phyloP scores from a whole-genome alignment of 2,888 invertebrate genomes.

The Eupithecia exiguata region DNA sequence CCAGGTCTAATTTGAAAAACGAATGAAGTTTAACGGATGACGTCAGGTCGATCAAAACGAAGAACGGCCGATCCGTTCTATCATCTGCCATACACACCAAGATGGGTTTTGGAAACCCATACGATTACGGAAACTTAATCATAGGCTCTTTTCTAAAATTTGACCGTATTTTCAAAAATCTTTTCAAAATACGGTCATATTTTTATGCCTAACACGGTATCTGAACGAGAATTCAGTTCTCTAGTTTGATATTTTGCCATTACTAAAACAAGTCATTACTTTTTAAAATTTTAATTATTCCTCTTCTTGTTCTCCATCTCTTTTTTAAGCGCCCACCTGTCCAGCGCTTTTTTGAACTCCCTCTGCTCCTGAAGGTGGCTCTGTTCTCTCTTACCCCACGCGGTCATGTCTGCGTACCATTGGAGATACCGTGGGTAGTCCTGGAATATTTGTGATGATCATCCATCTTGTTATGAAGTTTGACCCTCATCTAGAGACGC shows the following conservation, averaged over 20 bases:
- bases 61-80: no score
- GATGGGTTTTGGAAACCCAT: not conserved
- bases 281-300: not conserved
- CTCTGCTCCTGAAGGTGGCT: constrained; percentile 55
- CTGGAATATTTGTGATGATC: constrained; percentile 46
- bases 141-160: not conserved
- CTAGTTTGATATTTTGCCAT: not conserved
- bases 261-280: not conserved
- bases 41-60: no score
- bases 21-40: no score
- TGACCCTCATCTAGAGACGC: not conserved
- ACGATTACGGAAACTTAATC: not conserved
- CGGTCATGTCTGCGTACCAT: constrained; percentile 67
- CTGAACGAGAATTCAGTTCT: no score
- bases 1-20: no score
- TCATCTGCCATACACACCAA: no score
- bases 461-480: not conserved
- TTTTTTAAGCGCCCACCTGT: constrained; percentile 53
- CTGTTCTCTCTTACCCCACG: constrained; percentile 61
- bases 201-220: no score
- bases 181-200: not conserved
- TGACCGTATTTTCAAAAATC: not conserved
- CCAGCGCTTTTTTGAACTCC: constrained; percentile 54
- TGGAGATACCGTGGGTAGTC: constrained; percentile 64
- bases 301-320: constrained; percentile 51